These are phyloP conservation scores for Pedetes capensis DNA, from an alignment of 2,113 vertebrate genomes.

Conservation along the genomic window DNA sequence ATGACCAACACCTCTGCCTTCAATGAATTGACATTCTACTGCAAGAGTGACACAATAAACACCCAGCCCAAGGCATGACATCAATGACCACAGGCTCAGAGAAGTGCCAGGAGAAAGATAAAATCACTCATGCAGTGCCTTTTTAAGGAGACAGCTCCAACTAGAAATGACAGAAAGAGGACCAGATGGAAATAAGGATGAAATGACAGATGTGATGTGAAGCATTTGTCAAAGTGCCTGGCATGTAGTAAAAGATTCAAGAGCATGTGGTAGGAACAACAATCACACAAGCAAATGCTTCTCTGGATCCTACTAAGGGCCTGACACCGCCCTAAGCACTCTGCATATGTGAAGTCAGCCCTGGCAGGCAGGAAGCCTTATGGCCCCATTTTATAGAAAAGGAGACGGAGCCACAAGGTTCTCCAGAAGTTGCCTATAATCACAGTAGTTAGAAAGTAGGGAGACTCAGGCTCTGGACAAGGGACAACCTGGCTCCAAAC, in stretches of 20 bases:
- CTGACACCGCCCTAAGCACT: not conserved
- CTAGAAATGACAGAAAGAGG: not conserved
- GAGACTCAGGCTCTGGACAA: not conserved
- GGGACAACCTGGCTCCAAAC: not conserved
- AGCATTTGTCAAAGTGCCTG: not conserved
- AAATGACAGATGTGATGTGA: not conserved
- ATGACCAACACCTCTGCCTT: not conserved
- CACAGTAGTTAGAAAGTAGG: not conserved
- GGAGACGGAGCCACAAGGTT: not conserved
- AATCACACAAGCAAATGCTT: not conserved
- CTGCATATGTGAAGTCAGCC: not conserved
- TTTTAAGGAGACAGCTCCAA: not conserved
- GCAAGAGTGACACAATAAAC: not conserved
- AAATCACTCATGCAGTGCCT: not conserved
- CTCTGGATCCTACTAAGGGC: not conserved
- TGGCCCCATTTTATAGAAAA: not conserved
- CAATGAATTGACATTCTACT: not conserved
- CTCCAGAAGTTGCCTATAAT: not conserved
- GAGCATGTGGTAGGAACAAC: not conserved
- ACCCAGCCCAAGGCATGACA: not conserved
- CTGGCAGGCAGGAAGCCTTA: not conserved
- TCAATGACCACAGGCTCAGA: not conserved
- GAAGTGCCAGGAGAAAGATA: not conserved
- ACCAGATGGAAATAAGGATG: not conserved
- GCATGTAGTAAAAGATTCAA: not conserved